Evolutionary conservation across 2,797 vertebrate genomes (phyloP).

Genomic region (Fundulus diaphanus): DNA sequence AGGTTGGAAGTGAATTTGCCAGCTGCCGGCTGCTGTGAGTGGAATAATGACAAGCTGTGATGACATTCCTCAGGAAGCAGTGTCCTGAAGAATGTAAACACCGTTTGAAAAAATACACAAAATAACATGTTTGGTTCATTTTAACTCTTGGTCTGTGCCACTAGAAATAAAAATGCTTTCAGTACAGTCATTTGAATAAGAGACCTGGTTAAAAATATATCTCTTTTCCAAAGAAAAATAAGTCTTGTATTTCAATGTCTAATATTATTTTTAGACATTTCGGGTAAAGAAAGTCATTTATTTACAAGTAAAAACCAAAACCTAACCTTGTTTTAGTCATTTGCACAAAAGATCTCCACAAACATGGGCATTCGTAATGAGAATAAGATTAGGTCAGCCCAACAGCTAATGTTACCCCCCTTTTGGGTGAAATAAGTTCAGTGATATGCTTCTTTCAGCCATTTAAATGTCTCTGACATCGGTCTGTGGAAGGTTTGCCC

Average conservation of each 20-base stretch:
- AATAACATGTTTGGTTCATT: constrained; percentile 30
- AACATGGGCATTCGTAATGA: neutral
- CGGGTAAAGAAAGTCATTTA: neutral
- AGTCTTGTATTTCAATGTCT: neutral
- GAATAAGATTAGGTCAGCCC: neutral
- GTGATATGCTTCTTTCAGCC: neutral
- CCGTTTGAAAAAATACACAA: constrained; percentile 51
- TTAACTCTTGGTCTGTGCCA: constrained; percentile 19
- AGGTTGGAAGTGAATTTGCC: constrained; percentile 75
- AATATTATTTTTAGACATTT: neutral
- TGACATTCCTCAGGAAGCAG: constrained; percentile 63
- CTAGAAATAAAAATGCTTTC: neutral
- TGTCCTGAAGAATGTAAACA: constrained; percentile 62
- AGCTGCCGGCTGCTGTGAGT: constrained; percentile 65
- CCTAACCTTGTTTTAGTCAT: neutral
- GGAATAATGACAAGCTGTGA: constrained; percentile 75
- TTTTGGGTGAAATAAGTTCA: neutral
- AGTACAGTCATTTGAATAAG: too few relatives aligned
- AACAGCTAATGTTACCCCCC: neutral
- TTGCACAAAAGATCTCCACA: neutral
- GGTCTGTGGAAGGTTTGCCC: neutral
- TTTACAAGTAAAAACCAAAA: neutral
- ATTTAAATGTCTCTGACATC: neutral
- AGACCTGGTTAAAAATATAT: neutral
- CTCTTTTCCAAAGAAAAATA: neutral